A percentile compares a stretch with the other conserved stretches of the same genome.
These are phyloP conservation scores for Euzetes globulus DNA, from an alignment of 2,888 invertebrate species.

Conservation along the genomic window DNA sequence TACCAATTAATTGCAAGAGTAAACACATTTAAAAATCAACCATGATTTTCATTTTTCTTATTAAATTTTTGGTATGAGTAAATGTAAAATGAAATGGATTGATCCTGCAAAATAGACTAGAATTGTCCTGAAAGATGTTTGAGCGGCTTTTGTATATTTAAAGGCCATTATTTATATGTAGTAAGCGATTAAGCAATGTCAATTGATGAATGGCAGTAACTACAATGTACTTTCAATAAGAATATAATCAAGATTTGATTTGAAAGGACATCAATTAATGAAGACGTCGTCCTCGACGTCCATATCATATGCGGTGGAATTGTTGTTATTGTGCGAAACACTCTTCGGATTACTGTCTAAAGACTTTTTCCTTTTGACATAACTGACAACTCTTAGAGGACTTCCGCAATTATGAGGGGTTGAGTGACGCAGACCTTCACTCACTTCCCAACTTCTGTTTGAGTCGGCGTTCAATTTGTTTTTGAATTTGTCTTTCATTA, in stretches of 20 bases:
- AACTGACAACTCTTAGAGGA: conserved; percentile 13
- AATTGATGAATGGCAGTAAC: not conserved
- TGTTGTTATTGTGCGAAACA: not conserved
- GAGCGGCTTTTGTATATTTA: too few species aligned
- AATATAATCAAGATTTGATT: not conserved
- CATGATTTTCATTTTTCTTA: too few species aligned
- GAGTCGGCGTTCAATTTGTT: not conserved
- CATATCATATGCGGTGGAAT: not conserved
- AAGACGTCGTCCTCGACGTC: conserved; percentile 34
- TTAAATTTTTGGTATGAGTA: too few species aligned
- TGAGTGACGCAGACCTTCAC: not conserved
- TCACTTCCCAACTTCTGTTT: not conserved
- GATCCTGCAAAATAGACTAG: too few species aligned
- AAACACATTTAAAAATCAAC: too few species aligned
- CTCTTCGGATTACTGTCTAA: not conserved
- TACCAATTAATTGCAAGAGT: too few species aligned
- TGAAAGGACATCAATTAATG: conserved; percentile 21
- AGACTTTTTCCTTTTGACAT: conserved; percentile 6
- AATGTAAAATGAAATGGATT: too few species aligned
- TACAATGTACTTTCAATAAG: not conserved
- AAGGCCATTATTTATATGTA: too few species aligned
- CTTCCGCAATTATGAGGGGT: not conserved
- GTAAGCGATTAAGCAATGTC: too few species aligned
- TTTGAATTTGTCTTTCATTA: conserved; percentile 1
- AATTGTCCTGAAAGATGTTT: too few species aligned